phyloP scores from a whole-genome alignment of 2,797 vertebrate genomes.

The Tadarida brasiliensis region DNA sequence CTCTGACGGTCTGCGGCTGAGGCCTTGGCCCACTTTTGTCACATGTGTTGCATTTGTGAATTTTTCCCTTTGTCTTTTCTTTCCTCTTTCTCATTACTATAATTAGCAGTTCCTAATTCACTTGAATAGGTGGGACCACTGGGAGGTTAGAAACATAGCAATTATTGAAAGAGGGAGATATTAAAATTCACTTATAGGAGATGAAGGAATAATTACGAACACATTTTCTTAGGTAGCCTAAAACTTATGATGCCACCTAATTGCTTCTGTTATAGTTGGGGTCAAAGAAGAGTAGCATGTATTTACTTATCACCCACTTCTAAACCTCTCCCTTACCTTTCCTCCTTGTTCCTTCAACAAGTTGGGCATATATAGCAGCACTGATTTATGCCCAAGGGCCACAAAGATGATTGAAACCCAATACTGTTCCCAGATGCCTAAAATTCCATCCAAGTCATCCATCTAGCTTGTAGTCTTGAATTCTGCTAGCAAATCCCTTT shows the following conservation, averaged over 20 bases:
- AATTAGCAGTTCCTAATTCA: slow-evolving; percentile 79
- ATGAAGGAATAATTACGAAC: slow-evolving; percentile 66
- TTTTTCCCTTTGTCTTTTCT: slow-evolving; percentile 68
- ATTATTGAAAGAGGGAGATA: slow-evolving; percentile 79
- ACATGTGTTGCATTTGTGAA: slow-evolving; percentile 64
- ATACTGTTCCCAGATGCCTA: background rate
- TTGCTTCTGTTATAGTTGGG: slow-evolving; percentile 49
- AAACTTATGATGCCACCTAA: slow-evolving; percentile 46
- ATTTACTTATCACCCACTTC: slow-evolving; percentile 11
- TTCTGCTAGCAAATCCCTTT: slow-evolving; percentile 2
- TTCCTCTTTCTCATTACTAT: slow-evolving; percentile 72
- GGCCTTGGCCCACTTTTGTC: slow-evolving; percentile 75
- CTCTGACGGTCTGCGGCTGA: background rate
- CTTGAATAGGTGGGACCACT: slow-evolving; percentile 71
- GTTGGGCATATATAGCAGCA: background rate
- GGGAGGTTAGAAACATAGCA: slow-evolving; percentile 80
- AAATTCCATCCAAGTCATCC: background rate
- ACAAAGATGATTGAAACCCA: background rate
- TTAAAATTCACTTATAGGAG: slow-evolving; percentile 79
- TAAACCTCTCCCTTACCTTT: slow-evolving; percentile 20
- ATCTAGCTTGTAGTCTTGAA: background rate
- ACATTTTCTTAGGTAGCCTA: slow-evolving; percentile 69
- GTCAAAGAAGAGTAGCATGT: slow-evolving; percentile 24
- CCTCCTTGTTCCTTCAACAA: slow-evolving; percentile 16
- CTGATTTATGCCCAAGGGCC: background rate